phyloP scores from a whole-genome alignment of 2,797 vertebrate genomes.

The Pitangus sulphuratus region DNA sequence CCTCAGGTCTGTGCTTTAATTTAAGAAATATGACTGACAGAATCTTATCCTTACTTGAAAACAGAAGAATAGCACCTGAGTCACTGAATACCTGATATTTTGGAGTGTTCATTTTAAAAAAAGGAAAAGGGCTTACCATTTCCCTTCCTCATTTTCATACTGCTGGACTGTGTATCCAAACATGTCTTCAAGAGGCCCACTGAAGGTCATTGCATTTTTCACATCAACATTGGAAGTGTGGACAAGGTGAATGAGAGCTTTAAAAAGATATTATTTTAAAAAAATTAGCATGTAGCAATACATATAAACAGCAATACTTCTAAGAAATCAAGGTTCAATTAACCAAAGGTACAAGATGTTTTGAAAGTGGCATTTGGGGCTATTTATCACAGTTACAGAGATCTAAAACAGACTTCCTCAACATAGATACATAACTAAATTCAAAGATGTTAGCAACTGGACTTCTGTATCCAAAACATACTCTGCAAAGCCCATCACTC shows the following conservation, averaged over 20 bases:
- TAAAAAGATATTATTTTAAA: constrained; percentile 16
- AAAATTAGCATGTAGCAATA: not conserved
- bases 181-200: constrained; percentile 92
- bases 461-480: not conserved
- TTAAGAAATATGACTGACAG: not conserved
- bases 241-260: constrained; percentile 77
- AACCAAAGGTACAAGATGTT: not conserved
- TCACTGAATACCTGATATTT: not conserved
- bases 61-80: not conserved
- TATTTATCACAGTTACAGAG: not conserved
- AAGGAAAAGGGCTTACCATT: constrained; percentile 85
- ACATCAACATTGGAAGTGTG: constrained; percentile 92
- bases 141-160: constrained; percentile 95
- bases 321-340: not conserved
- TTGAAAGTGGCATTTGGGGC: not conserved
- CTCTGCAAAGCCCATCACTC: not conserved
- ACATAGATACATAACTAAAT: not conserved
- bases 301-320: not conserved
- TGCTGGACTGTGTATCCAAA: constrained; percentile 97
- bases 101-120: not conserved
- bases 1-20: not conserved
- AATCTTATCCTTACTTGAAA: not conserved
- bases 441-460: not conserved
- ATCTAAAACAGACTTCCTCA: not conserved
- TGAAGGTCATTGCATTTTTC: constrained; percentile 91